Evolutionary conservation across 2,113 vertebrate genomes (phyloP).

Genomic region (Edolisoma coerulescens): DNA sequence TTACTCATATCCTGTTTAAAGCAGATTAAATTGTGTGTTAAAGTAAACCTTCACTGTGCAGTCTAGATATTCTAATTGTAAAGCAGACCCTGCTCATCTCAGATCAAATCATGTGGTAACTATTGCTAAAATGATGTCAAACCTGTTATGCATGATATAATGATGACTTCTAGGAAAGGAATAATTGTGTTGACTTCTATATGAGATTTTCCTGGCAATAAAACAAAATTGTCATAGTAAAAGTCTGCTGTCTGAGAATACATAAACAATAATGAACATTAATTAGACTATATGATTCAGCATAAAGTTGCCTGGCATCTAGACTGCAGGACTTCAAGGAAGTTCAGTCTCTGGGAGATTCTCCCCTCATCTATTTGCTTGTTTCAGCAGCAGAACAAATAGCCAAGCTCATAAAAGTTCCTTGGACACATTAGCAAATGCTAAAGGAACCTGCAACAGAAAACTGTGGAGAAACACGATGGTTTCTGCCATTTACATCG

Average conservation of each 20-base stretch:
- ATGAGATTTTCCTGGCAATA: no score
- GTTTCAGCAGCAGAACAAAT: not conserved
- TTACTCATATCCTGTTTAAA: not conserved
- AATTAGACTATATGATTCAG: not conserved
- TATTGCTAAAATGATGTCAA: not conserved
- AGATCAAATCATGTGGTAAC: not conserved
- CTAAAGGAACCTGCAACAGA: not conserved
- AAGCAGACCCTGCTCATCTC: not conserved
- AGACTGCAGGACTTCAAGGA: not conserved
- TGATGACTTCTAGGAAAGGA: not conserved
- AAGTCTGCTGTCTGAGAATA: not conserved
- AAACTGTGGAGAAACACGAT: not conserved
- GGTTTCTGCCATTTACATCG: not conserved
- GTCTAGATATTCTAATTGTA: not conserved
- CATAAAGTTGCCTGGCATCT: not conserved
- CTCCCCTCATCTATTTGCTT: not conserved
- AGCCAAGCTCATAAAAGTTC: not conserved
- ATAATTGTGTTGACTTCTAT: not conserved
- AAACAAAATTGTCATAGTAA: not conserved
- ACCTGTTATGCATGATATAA: not conserved
- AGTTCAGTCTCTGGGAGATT: not conserved
- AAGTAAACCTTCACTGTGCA: not conserved
- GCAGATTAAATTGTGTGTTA: not conserved
- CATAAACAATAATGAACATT: not conserved
- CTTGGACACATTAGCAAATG: not conserved